Base-by-base conservation (phyloP, 2,888 invertebrate genomes). In the Panopea generosa region DNA sequence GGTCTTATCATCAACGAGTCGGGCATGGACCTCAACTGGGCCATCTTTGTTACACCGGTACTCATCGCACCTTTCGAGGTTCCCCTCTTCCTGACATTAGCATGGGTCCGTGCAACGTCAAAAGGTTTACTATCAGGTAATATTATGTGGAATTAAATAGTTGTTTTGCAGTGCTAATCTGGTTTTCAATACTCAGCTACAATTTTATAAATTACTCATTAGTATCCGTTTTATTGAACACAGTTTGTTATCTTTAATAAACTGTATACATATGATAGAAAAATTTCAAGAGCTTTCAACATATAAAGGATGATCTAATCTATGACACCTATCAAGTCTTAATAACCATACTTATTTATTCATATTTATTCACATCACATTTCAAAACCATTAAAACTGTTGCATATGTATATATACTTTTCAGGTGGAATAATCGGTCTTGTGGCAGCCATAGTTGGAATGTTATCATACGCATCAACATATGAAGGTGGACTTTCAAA, bases 1-100 rank as follows among this genome's bases (percentile, higher is more conserved):
- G 88, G 88, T 11, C 72, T 90, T 52, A 47, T 86, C 14, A 63
- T 86, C 20, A 70, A 81, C 9, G 84, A 77, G 24, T 75, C 84
- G 11, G 87, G 86, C 50, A 80, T 87, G 65, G 86, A 89, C 67
- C 84, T 90, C 43, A 88, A 88, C 79, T 90, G 89, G 87, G 80
- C 86, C 16, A 87, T 88, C 65, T 43, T 83, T 61, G 73, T 76
- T 2, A 52, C 77, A 2, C 80, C 73, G 38, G 80, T 77, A 3
- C 68, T 83, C 33, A 87, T 89, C 26, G 85, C 84, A 2, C 87
- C 89, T 7, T 84, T 86, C 52, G 84, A 88, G 27, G 84, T 88
- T 6, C 89, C 89, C 0, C 82, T 88, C 11, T 77, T 87, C 45
- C 74, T 90, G 49, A 80, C 88, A 27, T 86, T 90, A 47, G 72